These are phyloP conservation scores for Dysmachus trigonus DNA, from an alignment of 2,888 invertebrate species.

Conservation along the genomic window DNA sequence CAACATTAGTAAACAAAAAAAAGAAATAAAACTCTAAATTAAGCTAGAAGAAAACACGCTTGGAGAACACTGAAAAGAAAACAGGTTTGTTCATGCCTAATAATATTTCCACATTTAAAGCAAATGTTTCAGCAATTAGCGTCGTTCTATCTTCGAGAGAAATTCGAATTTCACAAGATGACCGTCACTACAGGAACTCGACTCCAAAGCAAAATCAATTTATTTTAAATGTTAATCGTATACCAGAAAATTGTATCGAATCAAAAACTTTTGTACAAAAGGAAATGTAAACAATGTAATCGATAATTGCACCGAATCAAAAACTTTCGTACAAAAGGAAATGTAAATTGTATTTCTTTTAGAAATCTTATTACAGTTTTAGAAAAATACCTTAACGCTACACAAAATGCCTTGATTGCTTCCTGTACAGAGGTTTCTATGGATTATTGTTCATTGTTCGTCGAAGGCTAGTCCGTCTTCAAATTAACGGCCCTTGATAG, in stretches of 20 bases:
- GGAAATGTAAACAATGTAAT: no score
- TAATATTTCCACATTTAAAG: no score
- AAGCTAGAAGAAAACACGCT: no score
- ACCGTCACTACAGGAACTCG: no score
- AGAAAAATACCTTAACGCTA: conserved; percentile 29
- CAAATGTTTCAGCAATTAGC: background rate
- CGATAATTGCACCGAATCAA: no score
- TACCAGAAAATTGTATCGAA: no score
- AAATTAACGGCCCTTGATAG: conserved; percentile 76
- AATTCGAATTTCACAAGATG: background rate
- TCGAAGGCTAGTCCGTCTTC: conserved; percentile 50
- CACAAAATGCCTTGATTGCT: background rate
- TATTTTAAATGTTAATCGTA: no score
- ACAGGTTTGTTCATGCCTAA: no score
- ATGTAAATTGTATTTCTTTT: conserved; percentile 20
- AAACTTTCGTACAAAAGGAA: conserved; percentile 1
- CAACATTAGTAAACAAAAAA: no score
- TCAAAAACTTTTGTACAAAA: background rate
- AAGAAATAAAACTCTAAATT: no score
- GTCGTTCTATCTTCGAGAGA: background rate
- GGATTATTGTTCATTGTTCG: background rate
- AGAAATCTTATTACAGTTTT: conserved; percentile 15
- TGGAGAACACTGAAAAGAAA: no score
- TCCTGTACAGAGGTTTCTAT: background rate
- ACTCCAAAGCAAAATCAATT: no score